Evolutionary conservation across 2,888 invertebrate genomes (phyloP).

Genomic region (Ptychoptera albimana): DNA sequence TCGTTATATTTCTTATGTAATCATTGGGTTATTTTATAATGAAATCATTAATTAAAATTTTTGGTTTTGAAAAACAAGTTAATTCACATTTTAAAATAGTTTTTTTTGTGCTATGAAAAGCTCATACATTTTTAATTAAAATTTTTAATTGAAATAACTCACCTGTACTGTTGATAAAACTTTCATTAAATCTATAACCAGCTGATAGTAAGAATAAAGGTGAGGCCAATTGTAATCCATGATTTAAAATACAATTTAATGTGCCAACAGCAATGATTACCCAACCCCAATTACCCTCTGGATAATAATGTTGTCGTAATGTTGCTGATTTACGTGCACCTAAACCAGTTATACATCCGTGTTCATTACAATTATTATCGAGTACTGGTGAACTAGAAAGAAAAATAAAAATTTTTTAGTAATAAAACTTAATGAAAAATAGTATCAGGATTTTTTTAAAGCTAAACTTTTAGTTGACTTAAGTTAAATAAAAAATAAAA

Average conservation of each 20-base stretch:
- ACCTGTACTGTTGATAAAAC: conserved; percentile 4
- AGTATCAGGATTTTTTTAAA: too few relatives aligned
- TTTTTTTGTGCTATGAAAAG: too few relatives aligned
- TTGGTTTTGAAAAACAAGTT: too few relatives aligned
- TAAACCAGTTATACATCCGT: conserved; percentile 6
- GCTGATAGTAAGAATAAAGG: conserved; percentile 7
- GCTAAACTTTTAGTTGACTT: too few relatives aligned
- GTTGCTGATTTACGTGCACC: conserved; percentile 8
- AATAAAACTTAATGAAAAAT: too few relatives aligned
- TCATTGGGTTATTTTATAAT: too few relatives aligned
- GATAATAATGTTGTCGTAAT: conserved; percentile 56
- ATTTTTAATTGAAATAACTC: too few relatives aligned
- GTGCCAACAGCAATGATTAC: conserved; percentile 56
- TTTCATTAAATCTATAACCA: conserved; percentile 5
- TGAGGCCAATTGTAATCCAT: conserved; percentile 47
- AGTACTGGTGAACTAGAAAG: conserved; percentile 1
- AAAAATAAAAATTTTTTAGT: not conserved
- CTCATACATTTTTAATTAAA: too few relatives aligned
- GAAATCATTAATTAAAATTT: too few relatives aligned
- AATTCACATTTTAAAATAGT: too few relatives aligned
- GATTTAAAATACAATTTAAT: conserved; percentile 54
- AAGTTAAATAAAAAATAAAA: too few relatives aligned
- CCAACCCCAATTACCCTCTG: conserved; percentile 83
- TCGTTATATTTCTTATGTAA: too few relatives aligned
- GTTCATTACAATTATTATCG: conserved; percentile 4